phyloP scores from a whole-genome alignment of 2,797 vertebrate species.

The Mallotus villosus region DNA sequence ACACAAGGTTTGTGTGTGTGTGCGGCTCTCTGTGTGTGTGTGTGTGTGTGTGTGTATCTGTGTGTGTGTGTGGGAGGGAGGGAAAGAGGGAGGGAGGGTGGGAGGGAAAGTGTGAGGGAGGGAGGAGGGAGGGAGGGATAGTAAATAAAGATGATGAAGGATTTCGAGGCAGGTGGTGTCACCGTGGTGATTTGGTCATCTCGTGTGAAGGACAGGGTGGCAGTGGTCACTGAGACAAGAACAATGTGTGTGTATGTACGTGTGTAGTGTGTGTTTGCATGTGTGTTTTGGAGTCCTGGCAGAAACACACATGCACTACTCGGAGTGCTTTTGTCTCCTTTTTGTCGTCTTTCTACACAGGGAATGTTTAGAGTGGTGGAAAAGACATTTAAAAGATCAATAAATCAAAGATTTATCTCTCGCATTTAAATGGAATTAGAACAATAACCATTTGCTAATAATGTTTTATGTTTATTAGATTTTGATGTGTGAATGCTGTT shows the following conservation, averaged over 20 bases:
- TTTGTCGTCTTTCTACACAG: background rate
- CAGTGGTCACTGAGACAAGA: conserved; percentile 20
- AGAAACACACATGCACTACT: background rate
- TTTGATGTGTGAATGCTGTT: conserved; percentile 59
- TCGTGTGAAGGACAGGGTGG: conserved; percentile 49
- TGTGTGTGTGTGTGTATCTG: conserved; percentile 16
- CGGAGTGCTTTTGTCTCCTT: background rate
- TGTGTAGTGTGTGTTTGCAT: background rate
- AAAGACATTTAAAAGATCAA: conserved; percentile 10
- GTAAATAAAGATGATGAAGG: conserved; percentile 25
- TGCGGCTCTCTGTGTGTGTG: conserved; percentile 15
- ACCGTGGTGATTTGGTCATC: conserved; percentile 54
- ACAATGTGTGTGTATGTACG: background rate
- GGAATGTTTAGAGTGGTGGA: background rate
- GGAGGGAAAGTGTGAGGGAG: background rate
- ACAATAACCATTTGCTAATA: conserved; percentile 68
- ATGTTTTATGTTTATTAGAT: conserved; percentile 76
- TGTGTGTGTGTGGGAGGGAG: background rate
- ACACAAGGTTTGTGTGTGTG: conserved; percentile 19
- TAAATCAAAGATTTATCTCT: conserved; percentile 36
- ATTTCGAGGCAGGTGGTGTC: conserved; percentile 45
- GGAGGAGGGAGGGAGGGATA: background rate
- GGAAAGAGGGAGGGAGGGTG: too few species aligned
- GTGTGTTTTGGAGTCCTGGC: background rate
- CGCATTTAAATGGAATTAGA: conserved; percentile 59